phyloP scores from a whole-genome alignment of 2,797 vertebrate species.

The Bufotes viridis region DNA sequence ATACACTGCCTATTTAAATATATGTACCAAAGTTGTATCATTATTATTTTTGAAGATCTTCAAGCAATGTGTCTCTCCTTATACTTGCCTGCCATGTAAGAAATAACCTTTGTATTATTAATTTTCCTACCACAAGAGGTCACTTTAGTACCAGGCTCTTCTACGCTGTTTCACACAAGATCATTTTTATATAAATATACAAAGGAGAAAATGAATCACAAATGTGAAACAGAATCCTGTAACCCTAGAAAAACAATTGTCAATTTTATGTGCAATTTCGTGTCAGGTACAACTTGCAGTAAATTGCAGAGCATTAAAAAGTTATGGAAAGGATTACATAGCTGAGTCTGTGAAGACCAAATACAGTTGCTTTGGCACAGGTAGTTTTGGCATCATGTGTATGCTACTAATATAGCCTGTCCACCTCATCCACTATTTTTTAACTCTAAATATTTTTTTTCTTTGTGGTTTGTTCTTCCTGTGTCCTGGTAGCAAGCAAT shows the following conservation, averaged over 20 bases:
- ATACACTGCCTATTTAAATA: no score
- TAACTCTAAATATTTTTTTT: no score
- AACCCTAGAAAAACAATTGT: not conserved
- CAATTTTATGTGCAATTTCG: not conserved
- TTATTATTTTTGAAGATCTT: not conserved
- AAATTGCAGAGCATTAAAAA: not conserved
- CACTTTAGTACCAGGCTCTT: constrained; percentile 21
- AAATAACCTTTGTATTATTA: not conserved
- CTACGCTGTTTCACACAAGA: not conserved
- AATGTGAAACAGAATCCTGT: not conserved
- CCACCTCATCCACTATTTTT: no score
- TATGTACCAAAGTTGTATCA: no score
- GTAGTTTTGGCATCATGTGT: not conserved
- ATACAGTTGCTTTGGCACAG: not conserved
- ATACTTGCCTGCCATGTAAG: not conserved
- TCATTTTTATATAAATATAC: not conserved
- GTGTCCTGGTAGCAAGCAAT: no score
- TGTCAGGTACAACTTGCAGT: not conserved
- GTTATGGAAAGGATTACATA: not conserved
- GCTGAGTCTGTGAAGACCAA: not conserved
- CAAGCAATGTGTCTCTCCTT: not conserved
- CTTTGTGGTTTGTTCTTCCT: no score
- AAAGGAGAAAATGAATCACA: not conserved
- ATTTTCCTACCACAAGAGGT: constrained; percentile 45
- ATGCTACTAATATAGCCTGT: no score